Evolutionary conservation across 2,113 vertebrate species (phyloP).

Genomic region (Podilymbus podiceps): DNA sequence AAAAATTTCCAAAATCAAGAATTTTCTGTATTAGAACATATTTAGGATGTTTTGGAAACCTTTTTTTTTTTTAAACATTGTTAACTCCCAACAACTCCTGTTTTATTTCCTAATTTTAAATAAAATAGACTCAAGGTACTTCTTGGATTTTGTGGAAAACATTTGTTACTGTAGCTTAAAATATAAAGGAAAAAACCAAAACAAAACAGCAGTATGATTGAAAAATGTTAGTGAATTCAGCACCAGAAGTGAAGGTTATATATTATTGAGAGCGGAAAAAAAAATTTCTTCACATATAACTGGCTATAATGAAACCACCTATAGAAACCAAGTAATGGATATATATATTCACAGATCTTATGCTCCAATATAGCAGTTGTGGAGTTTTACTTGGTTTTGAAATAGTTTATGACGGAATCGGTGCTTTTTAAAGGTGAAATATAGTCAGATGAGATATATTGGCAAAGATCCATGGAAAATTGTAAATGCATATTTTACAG

Average conservation of each 20-base stretch:
- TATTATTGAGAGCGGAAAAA: not conserved
- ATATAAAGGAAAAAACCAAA: not conserved
- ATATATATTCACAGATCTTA: not conserved
- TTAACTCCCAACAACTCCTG: not conserved
- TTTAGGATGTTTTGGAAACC: not conserved
- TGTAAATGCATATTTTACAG: not conserved
- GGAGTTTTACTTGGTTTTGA: not conserved
- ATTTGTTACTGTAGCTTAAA: not conserved
- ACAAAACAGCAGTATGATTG: not conserved
- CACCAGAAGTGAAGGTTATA: not conserved
- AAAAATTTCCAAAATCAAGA: not conserved
- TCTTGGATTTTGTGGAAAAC: not conserved
- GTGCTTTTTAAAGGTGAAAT: not conserved
- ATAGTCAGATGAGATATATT: not conserved
- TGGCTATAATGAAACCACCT: not conserved
- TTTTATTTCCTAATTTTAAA: not conserved
- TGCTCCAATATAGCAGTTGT: not conserved
- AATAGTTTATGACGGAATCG: not conserved
- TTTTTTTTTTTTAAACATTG: not conserved
- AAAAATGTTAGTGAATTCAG: not conserved
- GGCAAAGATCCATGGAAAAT: not conserved
- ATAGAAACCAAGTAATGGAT: not conserved
- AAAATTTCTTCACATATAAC: not conserved
- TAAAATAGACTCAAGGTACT: not conserved
- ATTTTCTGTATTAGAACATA: not conserved